Conservation (phyloP, 2,888 invertebrate genomes). For the Dryadula phaetusa region DNA sequence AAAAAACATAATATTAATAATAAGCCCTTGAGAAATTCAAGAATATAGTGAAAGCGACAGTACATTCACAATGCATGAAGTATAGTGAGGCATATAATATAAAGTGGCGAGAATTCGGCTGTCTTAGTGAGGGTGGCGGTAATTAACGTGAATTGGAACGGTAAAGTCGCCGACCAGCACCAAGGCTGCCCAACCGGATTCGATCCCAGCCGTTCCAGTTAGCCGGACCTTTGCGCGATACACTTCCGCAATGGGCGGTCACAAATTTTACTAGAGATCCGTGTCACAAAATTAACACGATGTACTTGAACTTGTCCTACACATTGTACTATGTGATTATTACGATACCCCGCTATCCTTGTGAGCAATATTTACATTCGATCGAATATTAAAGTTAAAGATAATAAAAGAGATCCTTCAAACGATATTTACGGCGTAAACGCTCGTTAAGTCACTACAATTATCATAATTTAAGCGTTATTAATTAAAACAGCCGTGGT, state of each 20-base stretch:
- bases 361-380: not conserved
- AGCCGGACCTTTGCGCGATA: constrained; percentile 74
- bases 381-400: not conserved
- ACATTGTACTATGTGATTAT: not conserved
- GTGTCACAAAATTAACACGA: constrained; percentile 35
- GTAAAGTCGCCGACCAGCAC: constrained; percentile 79
- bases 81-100: not conserved
- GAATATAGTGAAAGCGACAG: constrained; percentile 5
- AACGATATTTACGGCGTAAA: constrained; percentile 9
- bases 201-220: constrained; percentile 79
- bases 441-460: constrained; percentile 14
- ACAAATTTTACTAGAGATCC: constrained; percentile 10
- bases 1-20: not conserved
- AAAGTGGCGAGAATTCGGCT: constrained; percentile 15
- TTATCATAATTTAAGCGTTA: constrained; percentile 31
- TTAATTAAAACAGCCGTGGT: constrained; percentile 31
- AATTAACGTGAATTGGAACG: constrained; percentile 80
- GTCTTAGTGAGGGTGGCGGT: constrained; percentile 58
- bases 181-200: constrained; percentile 82
- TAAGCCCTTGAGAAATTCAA: not conserved
- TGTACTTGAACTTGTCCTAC: constrained; percentile 13
- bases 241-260: constrained; percentile 68
- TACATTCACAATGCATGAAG: not conserved
- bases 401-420: constrained; percentile 5
- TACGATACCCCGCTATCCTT: not conserved